Conservation (phyloP, 2,888 invertebrate species). For the Xestia c-nigrum region DNA sequence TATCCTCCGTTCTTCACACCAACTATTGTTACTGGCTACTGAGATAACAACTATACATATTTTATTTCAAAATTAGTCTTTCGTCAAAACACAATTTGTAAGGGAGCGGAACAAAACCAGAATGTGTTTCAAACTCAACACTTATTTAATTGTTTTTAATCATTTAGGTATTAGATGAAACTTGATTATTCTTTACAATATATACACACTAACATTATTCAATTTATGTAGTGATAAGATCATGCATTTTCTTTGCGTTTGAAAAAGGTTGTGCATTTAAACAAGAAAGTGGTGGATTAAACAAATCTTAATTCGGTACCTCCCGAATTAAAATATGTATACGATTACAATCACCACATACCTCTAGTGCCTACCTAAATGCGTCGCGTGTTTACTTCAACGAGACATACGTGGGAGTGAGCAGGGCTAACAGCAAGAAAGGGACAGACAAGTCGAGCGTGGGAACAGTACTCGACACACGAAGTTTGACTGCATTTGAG, state of each 20-base stretch:
- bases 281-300: not conserved
- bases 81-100: not conserved
- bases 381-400: constrained; percentile 55
- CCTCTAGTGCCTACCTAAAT: constrained; percentile 22
- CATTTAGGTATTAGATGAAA: too few species aligned
- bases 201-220: too few species aligned
- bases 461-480: constrained; percentile 77
- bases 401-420: constrained; percentile 63
- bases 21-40: constrained; percentile 42
- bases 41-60: not conserved
- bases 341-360: constrained; percentile 9
- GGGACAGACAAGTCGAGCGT: constrained; percentile 77
- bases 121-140: not conserved
- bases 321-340: not conserved
- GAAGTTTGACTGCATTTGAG: constrained; percentile 74
- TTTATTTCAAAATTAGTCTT: not conserved
- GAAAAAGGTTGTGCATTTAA: not conserved
- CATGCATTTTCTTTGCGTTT: not conserved
- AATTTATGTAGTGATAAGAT: not conserved
- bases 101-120: not conserved
- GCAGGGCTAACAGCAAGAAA: constrained; percentile 53
- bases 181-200: too few species aligned
- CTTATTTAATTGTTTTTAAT: too few species aligned
- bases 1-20: constrained; percentile 33
- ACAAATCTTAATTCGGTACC: not conserved